Base-by-base conservation (phyloP, 2,888 invertebrate genomes). In the Epirrhoe tristata region DNA sequence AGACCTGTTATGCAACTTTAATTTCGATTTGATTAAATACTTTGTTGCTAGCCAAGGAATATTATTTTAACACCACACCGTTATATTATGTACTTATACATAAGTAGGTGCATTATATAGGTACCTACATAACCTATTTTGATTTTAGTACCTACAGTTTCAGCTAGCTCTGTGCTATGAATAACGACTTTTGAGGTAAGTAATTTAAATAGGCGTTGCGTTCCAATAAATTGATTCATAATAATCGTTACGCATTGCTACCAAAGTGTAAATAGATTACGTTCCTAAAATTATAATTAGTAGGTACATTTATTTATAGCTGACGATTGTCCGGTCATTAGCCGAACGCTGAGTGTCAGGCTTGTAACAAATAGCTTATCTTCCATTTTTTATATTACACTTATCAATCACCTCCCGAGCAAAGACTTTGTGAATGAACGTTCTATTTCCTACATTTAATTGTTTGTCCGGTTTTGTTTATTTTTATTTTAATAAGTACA, bases 321-420 rank as follows among this genome's bases (percentile, higher is more conserved):
- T 71, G 67, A 72, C 57, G 53, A 34, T 63, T 58, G 58, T 66
- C 67, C 69, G 71, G 71, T 66, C 69, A 69, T 67, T 64, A 68
- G 43, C 59, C 66, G 58, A 62, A 58, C 53, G 67, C 70, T 70
- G 60, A 69, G 63, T 58, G 34, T 53, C 52, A 46, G 39, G 17
- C 31, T 10, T 58, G 32, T 52, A 52, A 39, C 55, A 63, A 67
- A 69, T 60, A 54, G 61, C 63, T 67, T 68, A 67, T 57, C 64
- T 68, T 64, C 53, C 0, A 34, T 50, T 67, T 67, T 66, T 64
- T 57, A 50, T 58, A 58, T 57, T 52, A 54, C 54, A 58, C 50
- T 58, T 59, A 59, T 36, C 53, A 58, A 58, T 36, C 16, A 36
- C 14, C 48, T 36, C 55, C 48, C 55, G 54, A 14, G 46, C 43